Conservation (phyloP, 92 coral and sea anemone species). For the Porites rus region DNA sequence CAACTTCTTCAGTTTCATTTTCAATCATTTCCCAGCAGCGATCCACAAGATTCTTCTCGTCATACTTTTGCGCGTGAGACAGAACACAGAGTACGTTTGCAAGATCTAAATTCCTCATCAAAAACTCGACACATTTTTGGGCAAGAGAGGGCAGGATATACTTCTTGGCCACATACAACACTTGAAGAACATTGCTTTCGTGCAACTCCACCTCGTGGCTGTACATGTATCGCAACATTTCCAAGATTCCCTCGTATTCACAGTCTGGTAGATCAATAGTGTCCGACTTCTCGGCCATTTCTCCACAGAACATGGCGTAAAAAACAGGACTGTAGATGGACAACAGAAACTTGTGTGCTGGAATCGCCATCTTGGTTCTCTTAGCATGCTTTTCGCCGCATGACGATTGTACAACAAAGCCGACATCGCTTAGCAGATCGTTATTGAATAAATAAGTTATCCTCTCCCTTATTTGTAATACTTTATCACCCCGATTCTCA, state of each 20-base stretch:
- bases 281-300: conserved; percentile 21
- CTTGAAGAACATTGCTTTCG: conserved; percentile 23
- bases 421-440: conserved; percentile 12
- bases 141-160: conserved; percentile 7
- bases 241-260: conserved; percentile 19
- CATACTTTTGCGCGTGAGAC: neutral
- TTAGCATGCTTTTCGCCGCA: neutral
- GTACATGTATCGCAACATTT: conserved; percentile 23
- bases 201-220: neutral
- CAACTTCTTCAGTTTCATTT: neutral
- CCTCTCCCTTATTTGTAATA: neutral
- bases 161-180: conserved; percentile 20
- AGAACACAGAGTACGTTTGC: conserved; percentile 10
- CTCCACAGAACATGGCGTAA: conserved; percentile 28
- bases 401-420: neutral
- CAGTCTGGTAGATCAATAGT: conserved; percentile 24
- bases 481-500: neutral
- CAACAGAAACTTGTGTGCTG: conserved; percentile 25
- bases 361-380: conserved; percentile 14
- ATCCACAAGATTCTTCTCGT: neutral
- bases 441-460: neutral
- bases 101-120: neutral
- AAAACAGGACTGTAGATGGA: conserved; percentile 15
- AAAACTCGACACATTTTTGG: neutral
- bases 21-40: conserved; percentile 29